Evolutionary conservation across 2,797 vertebrate species (phyloP), one percentile per base, ranked within the genome.

Genomic region (Falco columbarius): DNA sequence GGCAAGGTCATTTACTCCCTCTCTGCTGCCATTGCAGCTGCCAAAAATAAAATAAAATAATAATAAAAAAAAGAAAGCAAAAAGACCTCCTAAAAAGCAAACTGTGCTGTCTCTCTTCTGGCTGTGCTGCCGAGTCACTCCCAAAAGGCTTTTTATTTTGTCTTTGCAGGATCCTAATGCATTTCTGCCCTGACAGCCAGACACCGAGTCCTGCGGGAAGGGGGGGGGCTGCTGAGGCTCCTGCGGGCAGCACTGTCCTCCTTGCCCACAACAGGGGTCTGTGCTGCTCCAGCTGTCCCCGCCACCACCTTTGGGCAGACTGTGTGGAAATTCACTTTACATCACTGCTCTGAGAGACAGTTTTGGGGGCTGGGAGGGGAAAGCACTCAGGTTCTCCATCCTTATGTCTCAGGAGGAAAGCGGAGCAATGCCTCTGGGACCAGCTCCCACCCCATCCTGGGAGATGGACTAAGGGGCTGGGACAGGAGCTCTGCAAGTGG

Each of bases 31-130:
- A 6, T 66, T 8, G 4, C 49, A 38, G 92, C 85, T 77, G 94
- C 92, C 95, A 95, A 92, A 94, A 94, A 95, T 89, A 86, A 90
- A 55, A 46, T 36, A 40, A 77, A 13, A 40, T 38, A 52, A 65
- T 16, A 16, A 2, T 12, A 42, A 66, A 49, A 52, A 51, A 36
- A 42, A 10, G 3, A 15, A 42, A 12, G 66, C 54, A 5, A 1
- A 38, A 76, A 92, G 29, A 18, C 47, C 81, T 74, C 73, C 87
- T 81, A 44, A 93, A 83, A 58, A 73, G 30, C 81, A 62, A 7
- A 54, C 62, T 3, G 22, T 8, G 36, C 63, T 75, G 38, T 24
- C 6, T 76, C 32, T 54, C 49, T 86, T 86, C 91, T 58, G 86
- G 71, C 55, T 40, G 54, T 0, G 7, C 73, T 86, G 95, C 91